Conservation (phyloP, 2,113 vertebrate genomes). For the Panthera uncia region DNA sequence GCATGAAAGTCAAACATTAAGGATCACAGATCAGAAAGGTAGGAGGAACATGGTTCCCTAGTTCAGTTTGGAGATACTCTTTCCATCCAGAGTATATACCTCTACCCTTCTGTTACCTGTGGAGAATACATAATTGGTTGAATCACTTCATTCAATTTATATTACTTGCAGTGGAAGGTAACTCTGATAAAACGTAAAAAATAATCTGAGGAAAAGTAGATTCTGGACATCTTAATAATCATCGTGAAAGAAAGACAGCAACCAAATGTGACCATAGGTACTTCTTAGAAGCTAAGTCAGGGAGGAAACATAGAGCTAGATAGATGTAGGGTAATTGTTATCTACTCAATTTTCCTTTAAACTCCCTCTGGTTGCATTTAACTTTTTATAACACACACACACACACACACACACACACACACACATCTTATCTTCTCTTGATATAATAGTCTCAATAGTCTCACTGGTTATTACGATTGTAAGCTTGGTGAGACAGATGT, state of each 20-base stretch:
- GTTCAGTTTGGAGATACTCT: background rate
- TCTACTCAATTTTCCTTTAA: background rate
- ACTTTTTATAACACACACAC: background rate
- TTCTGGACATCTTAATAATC: background rate
- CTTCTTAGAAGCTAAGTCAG: background rate
- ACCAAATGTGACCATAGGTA: background rate
- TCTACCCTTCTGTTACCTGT: background rate
- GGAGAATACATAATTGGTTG: background rate
- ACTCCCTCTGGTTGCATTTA: background rate
- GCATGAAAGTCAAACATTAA: background rate
- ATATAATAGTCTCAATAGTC: background rate
- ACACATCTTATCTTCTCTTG: background rate
- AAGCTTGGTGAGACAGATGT: background rate
- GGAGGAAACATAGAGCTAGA: background rate
- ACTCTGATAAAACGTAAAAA: background rate
- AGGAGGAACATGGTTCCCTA: background rate
- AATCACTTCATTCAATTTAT: background rate
- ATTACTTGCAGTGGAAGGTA: background rate
- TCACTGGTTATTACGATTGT: background rate
- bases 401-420: background rate
- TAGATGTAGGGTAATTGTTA: background rate
- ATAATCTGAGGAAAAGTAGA: background rate
- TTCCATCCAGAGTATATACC: background rate
- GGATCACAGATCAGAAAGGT: background rate
- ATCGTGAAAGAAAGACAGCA: background rate